Base-by-base conservation (phyloP, 53 echinoderm and acorn worm species). In the Luidia sarsii region DNA sequence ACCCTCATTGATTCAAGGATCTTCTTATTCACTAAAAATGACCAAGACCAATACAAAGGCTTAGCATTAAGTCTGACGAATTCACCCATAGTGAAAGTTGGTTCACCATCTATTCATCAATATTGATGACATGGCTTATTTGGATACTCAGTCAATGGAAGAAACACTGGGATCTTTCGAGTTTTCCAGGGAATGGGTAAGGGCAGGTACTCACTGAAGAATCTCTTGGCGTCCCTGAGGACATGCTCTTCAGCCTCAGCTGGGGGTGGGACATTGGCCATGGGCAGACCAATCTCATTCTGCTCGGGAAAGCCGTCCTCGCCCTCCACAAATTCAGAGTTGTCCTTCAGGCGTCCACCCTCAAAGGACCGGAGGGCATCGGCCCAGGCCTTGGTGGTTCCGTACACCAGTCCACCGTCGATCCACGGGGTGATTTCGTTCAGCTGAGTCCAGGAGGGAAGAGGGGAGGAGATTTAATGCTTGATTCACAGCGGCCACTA, bases 361-460 rank as follows among this genome's bases (percentile, higher is more conserved):
- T 90, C 23, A 54, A 95, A 95, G 5, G 84, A 70, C 4, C 96
- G 80, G 6, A 95, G 64, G 7, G 92, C 96, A 61, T 93, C 93
- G 1, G 93, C 96, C 96, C 93, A 93, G 5, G 96, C 96, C 75
- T 95, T 95, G 15, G 90, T 86, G 13, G 80, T 88, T 30, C 96
- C 96, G 48, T 95, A 95, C 57, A 93, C 77, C 31, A 95, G 73
- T 19, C 96, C 96, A 2, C 96, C 96, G 51, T 93, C 96, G 10
- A 95, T 85, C 96, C 96, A 95, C 3, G 96, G 96, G 7, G 96
- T 95, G 70, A 95, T 95, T 69, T 95, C 96, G 50, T 95, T 95
- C 50, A 95, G 57, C 96, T 95, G 33, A 14, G 2, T 33, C 21
- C 39, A 53, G 2, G 21, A 22, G 10, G 48, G 30, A 15, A 9